Conservation (phyloP, 2,888 invertebrate species). For the Dryocosmus kuriphilus region DNA sequence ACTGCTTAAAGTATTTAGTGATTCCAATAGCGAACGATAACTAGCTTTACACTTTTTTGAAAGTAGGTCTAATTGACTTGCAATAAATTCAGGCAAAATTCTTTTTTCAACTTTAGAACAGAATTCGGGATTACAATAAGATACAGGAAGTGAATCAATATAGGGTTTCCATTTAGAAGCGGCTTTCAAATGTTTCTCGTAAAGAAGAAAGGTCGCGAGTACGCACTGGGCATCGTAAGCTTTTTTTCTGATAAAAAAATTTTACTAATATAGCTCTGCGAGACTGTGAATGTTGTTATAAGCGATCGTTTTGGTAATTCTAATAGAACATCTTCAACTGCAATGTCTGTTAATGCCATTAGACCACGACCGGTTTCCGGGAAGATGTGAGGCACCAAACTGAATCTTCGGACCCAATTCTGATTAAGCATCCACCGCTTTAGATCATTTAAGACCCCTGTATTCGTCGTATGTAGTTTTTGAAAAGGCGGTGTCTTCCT, state of each 20-base stretch:
- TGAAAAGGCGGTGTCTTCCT: constrained; percentile 58
- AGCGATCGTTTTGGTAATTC: constrained; percentile 79
- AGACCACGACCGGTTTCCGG: constrained; percentile 87
- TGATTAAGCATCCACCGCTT: constrained; percentile 66
- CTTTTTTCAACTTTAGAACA: constrained; percentile 80
- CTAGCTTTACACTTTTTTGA: constrained; percentile 57
- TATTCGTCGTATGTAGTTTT: constrained; percentile 8
- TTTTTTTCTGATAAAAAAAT: constrained; percentile 59
- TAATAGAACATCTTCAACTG: constrained; percentile 78
- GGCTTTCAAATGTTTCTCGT: constrained; percentile 81
- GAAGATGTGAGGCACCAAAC: constrained; percentile 78
- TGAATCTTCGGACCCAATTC: constrained; percentile 59
- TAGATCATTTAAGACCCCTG: constrained; percentile 51
- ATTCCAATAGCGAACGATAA: constrained; percentile 59
- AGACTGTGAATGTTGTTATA: constrained; percentile 78
- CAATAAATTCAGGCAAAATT: constrained; percentile 81
- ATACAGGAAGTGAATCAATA: constrained; percentile 83
- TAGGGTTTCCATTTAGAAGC: constrained; percentile 83
- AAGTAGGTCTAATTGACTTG: constrained; percentile 71
- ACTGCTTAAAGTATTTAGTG: constrained; percentile 55
- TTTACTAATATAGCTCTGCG: constrained; percentile 64
- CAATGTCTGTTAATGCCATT: constrained; percentile 76
- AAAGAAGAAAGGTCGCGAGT: constrained; percentile 86
- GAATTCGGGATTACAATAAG: constrained; percentile 85
- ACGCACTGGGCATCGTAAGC: constrained; percentile 82